These are phyloP conservation scores for Sparus aurata DNA, from an alignment of 2,797 vertebrate species.

Conservation along the genomic window DNA sequence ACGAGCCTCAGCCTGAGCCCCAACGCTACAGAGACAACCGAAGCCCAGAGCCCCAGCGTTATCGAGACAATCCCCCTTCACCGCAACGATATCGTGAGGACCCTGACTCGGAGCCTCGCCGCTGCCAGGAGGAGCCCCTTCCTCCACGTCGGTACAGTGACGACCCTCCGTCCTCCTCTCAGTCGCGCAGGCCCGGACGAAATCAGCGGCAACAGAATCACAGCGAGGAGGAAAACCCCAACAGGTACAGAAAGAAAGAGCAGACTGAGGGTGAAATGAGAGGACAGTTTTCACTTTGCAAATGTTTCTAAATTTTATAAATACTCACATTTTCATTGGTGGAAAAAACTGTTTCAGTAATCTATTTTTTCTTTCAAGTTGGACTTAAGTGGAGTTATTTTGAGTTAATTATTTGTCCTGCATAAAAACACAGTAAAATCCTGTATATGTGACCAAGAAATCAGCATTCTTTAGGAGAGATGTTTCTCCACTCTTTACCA, in stretches of 20 bases:
- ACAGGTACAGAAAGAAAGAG: slow-evolving; percentile 54
- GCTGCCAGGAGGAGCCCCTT: slow-evolving; percentile 45
- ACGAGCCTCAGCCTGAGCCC: slow-evolving; percentile 84
- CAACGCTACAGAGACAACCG: slow-evolving; percentile 58
- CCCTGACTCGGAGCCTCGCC: slow-evolving; percentile 40
- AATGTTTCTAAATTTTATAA: background rate
- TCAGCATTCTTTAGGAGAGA: background rate
- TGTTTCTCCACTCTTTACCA: background rate
- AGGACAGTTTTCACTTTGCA: background rate
- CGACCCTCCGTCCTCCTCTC: slow-evolving; percentile 69
- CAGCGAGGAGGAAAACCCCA: slow-evolving; percentile 65
- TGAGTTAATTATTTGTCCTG: background rate
- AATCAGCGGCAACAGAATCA: slow-evolving; percentile 62
- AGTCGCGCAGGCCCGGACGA: slow-evolving; percentile 36
- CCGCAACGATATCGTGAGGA: slow-evolving; percentile 57
- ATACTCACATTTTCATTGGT: background rate
- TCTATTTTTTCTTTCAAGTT: background rate
- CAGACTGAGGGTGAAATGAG: background rate
- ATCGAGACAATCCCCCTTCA: slow-evolving; percentile 50
- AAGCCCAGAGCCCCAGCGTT: slow-evolving; percentile 64
- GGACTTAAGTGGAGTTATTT: background rate
- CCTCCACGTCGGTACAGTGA: slow-evolving; percentile 74
- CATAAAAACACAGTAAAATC: background rate
- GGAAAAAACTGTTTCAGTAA: background rate
- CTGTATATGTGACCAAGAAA: background rate